Evolutionary conservation across 2,888 invertebrate genomes (phyloP), one percentile per base, ranked within the genome.

Genomic region (Epicampocera succincta): DNA sequence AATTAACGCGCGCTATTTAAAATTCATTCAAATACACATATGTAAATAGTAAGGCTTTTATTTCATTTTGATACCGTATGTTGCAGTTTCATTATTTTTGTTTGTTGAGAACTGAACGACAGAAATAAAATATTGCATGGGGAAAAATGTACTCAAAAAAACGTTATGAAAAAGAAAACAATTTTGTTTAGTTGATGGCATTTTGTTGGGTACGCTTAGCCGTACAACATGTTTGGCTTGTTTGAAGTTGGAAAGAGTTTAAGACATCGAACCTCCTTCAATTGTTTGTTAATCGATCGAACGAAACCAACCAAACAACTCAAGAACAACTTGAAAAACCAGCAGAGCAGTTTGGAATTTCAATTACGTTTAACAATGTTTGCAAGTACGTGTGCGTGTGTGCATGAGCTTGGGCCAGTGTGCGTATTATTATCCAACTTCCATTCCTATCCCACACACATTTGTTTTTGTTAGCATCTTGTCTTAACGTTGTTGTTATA

Each of bases 321-420:
- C 46, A 44, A 68, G 63, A 77, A 77, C 77, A 81, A 81, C 81
- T 77, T 77, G 77, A 82, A 82, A 77, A 82, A 77, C 77, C 69
- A 69, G 77, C 77, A 77, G 12, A 56, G 54, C 40, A 13, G 68
- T 68, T 65, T 74, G 82, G 82, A 82, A 78, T 82, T 78, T 82
- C 69, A 78, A 82, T 82, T 82, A 78, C 58, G 74, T 56, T 60
- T 54, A 72, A 68, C 42, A 29, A 42, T 60, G 8, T 50, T 9
- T 3, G 25, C 25, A 19, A 3, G 12, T 61, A 42, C 6, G 13
- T 60, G 21, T 17, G 25, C 58, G 11, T 58, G 38, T 25, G n/a
- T 48, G 15, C 48, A 8, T 40, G 15, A 2, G 25, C 12, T 19
- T 54, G 56, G 17, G 17, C 8, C 17, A 15, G 15, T 60, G 21